Base-by-base conservation (phyloP, 2,797 vertebrate genomes). In the Manis crassicaudata region DNA sequence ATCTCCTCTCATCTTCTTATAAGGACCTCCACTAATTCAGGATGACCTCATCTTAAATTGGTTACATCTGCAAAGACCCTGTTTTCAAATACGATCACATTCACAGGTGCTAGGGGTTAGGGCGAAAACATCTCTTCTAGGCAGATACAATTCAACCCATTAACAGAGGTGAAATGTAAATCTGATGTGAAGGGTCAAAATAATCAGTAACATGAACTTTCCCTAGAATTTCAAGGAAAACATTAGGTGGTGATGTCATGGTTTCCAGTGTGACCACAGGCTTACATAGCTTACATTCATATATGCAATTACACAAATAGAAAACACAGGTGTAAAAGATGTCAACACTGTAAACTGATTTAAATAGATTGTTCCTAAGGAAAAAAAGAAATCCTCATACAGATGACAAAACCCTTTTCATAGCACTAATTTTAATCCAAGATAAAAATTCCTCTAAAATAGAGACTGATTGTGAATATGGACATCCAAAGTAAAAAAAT, bases 391-490 rank as follows among this genome's bases (percentile, higher is more conserved):
- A 84, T 25, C 6, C 1, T 90, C 40, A 90, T 52, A 23, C 77
- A 77, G 14, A 87, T 65, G 2, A n/a, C 75, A 70, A 35, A 77
- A 62, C 2, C 1, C 21, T 84, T 93, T 67, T 60, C 6, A 81
- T 3, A 84, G 43, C 20, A 82, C 29, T 72, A 80, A 70, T 88
- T 89, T 92, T 50, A 89, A 86, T 62, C 35, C 5, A 81, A 58
- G 67, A 46, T 43, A 68, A 58, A 92, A 95, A 72, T 73, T 67
- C 3, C 17, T 84, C 88, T 93, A 93, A 63, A 90, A 84, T 79
- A 68, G 6, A 50, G 4, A 70, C 46, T 46, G 13, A 91, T 65
- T 18, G 8, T 88, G 14, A 89, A 72, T 35, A 73, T 27, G 79
- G 2, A 46, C 14, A 86, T 76, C 6, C 20, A 73, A 95, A 89